Evolutionary conservation across 2,113 vertebrate genomes (phyloP).

Genomic region (Sebastes schlegelii): DNA sequence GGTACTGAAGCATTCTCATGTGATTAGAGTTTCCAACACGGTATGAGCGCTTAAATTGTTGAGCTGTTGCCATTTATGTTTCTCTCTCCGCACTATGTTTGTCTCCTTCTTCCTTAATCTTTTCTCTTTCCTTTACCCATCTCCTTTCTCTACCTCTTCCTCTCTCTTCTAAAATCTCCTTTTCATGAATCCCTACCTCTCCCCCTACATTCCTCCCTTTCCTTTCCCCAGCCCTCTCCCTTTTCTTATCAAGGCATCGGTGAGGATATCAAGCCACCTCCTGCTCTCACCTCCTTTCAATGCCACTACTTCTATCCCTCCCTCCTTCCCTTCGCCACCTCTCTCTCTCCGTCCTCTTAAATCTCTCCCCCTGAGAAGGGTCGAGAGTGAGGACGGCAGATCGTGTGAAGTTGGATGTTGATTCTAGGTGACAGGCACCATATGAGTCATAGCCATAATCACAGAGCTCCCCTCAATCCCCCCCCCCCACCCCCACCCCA

Average conservation of each 20-base stretch:
- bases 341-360: constrained; percentile 19
- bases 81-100: background rate
- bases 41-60: constrained; percentile 36
- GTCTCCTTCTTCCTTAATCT: constrained; percentile 10
- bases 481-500: background rate
- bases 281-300: constrained; percentile 7
- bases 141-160: constrained; percentile 11
- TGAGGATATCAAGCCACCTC: constrained; percentile 29
- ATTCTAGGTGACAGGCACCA: constrained; percentile 78
- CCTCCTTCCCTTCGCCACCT: background rate
- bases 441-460: constrained; percentile 80
- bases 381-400: constrained; percentile 60
- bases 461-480: constrained; percentile 48
- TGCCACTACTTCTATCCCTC: background rate
- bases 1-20: constrained; percentile 54
- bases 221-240: background rate
- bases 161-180: constrained; percentile 9
- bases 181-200: background rate
- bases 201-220: background rate
- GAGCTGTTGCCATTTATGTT: constrained; percentile 46
- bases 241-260: constrained; percentile 36
- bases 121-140: constrained; percentile 13
- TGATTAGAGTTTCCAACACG: constrained; percentile 58
- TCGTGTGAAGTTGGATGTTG: constrained; percentile 77
- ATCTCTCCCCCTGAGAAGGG: constrained; percentile 34